These are phyloP conservation scores for Laupala kohalensis DNA, from an alignment of 1,140 invertebrate species.

Conservation along the genomic window DNA sequence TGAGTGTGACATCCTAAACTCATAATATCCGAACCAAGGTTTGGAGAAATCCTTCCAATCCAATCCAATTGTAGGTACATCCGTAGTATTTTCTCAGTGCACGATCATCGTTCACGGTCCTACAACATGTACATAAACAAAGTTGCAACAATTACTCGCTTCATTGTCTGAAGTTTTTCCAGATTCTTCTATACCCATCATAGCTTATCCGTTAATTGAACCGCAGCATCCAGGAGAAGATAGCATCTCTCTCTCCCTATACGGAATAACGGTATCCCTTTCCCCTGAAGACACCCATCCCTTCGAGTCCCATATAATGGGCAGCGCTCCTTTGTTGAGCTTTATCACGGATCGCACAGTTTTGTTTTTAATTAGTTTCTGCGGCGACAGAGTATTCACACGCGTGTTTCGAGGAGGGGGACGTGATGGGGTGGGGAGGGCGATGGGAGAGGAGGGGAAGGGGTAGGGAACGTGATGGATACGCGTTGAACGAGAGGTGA, in stretches of 20 bases:
- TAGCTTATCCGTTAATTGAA: not conserved
- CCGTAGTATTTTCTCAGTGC: too few species aligned
- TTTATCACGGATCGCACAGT: not conserved
- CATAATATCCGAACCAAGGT: too few species aligned
- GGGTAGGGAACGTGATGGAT: too few species aligned
- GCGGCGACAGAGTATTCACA: not conserved
- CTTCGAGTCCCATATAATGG: not conserved
- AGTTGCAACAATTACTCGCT: not conserved
- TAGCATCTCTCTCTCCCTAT: not conserved
- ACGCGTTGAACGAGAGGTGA: not conserved
- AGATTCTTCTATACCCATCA: not conserved
- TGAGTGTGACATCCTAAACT: too few species aligned
- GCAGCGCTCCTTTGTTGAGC: not conserved
- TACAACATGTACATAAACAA: not conserved
- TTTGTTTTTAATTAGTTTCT: not conserved
- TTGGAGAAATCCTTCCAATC: too few species aligned
- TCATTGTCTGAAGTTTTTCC: not conserved
- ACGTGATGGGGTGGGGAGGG: too few species aligned
- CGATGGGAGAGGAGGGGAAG: too few species aligned
- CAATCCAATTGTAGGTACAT: too few species aligned
- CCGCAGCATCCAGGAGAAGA: not conserved
- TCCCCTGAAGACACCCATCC: too few species aligned
- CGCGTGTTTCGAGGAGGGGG: not conserved
- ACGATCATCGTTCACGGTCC: too few species aligned
- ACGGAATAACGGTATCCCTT: not conserved